Evolutionary conservation across 2,113 vertebrate genomes (phyloP).

Genomic region (Oryzias curvinotus): DNA sequence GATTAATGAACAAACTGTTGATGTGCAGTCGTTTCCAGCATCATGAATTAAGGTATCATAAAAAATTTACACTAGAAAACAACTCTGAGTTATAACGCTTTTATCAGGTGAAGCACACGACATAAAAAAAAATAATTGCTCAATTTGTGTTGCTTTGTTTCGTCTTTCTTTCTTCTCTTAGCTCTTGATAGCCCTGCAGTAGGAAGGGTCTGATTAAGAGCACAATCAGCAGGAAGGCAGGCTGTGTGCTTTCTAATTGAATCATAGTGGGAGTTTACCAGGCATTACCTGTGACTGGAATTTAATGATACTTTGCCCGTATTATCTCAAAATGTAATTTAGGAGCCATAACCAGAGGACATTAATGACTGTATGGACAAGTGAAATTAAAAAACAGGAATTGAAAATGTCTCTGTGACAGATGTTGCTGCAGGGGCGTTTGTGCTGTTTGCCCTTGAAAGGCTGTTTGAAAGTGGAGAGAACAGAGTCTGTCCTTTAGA

Average conservation of each 20-base stretch:
- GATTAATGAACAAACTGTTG: too few species aligned
- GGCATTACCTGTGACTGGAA: conserved; percentile 55
- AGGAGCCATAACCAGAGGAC: conserved; percentile 50
- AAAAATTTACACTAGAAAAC: background rate
- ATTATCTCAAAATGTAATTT: conserved; percentile 61
- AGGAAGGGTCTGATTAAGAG: conserved; percentile 63
- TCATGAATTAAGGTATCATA: too few species aligned
- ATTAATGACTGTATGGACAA: conserved; percentile 28
- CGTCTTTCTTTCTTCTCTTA: background rate
- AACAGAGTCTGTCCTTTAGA: conserved; percentile 39
- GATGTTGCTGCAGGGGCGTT: conserved; percentile 49
- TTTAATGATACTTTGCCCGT: conserved; percentile 63
- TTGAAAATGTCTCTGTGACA: conserved; percentile 42
- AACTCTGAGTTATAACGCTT: conserved; percentile 26
- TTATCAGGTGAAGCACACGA: conserved; percentile 36
- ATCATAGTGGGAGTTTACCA: conserved; percentile 56
- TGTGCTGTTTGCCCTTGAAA: conserved; percentile 50
- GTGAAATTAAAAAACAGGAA: conserved; percentile 24
- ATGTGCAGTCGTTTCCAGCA: too few species aligned
- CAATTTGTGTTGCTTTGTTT: conserved; percentile 42
- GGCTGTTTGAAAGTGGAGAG: conserved; percentile 36
- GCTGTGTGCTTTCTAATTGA: conserved; percentile 53
- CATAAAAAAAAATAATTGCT: conserved; percentile 32
- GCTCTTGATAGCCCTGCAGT: conserved; percentile 34
- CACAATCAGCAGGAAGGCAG: conserved; percentile 48